Evolutionary conservation across 2,797 vertebrate species (phyloP), one percentile per base, ranked within the genome.

Genomic region (Malacoctenus gilli): DNA sequence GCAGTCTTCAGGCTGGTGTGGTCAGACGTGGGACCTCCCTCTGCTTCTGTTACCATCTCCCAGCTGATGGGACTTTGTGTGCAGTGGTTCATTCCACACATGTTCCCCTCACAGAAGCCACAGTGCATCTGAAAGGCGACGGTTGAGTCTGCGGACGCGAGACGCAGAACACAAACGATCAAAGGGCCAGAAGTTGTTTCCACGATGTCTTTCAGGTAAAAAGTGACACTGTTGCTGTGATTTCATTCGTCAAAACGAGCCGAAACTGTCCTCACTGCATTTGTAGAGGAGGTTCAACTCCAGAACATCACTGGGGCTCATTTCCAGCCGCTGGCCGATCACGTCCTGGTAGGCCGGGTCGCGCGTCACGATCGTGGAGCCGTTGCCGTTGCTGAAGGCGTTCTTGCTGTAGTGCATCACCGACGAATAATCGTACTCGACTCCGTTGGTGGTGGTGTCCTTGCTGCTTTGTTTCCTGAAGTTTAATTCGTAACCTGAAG

Each of bases 241-340:
- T n/a, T n/a, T n/a, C n/a, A n/a, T n/a, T n/a, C n/a, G n/a, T n/a
- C n/a, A n/a, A n/a, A n/a, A n/a, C n/a, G n/a, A n/a, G n/a, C n/a
- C n/a, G 25, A 28, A 28, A 6, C 9, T 9, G 9, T 28, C 9
- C 94, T 82, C 88, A 96, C 94, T 79, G 79, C 95, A 97, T n/a
- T 90, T 90, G 73, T 96, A 97, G 0, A 46, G 82, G n/a, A 31
- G 51, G 47, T 86, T 86, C 30, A 86, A 34, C 54, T 94, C 93
- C 65, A 32, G 11, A 12, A 67, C 52, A 52, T 90, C 88, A 0
- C 34, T 53, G n/a, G 57, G 11, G 43, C 88, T 89, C 80, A 89
- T 23, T 28, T 92, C 94, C 79, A 91, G 76, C 3, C 84, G 34
- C 55, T 96, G 95, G 10, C 95, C 94, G 51, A 96, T 96, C 25